These are phyloP conservation scores for Mohoua ochrocephala DNA, from an alignment of 2,113 vertebrate genomes.

Conservation along the genomic window DNA sequence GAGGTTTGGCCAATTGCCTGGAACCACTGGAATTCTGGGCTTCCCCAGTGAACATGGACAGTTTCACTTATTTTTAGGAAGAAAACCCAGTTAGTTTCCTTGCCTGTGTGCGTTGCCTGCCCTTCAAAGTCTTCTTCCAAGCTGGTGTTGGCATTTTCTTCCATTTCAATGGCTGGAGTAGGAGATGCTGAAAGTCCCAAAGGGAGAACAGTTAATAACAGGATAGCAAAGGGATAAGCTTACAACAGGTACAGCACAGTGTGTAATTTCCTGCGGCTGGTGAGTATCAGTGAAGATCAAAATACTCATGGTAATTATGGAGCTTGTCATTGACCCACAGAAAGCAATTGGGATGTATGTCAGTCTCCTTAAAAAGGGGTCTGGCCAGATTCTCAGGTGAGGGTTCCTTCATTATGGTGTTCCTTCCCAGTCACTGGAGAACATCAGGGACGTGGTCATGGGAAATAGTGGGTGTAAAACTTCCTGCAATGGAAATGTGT, in stretches of 20 bases:
- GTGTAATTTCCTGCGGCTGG: background rate
- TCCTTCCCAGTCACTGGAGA: background rate
- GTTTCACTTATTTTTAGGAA: background rate
- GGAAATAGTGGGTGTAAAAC: background rate
- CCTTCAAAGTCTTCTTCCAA: slow-evolving; percentile 84
- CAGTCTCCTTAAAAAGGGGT: background rate
- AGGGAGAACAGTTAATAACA: background rate
- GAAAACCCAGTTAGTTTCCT: background rate
- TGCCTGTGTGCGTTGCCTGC: slow-evolving; percentile 87
- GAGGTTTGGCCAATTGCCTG: background rate
- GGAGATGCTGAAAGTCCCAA: slow-evolving; percentile 4
- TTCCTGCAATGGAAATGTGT: background rate
- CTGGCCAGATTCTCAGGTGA: background rate
- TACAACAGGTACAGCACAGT: background rate
- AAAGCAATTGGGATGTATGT: background rate
- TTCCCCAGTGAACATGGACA: background rate
- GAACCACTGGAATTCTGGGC: background rate
- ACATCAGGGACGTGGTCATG: background rate
- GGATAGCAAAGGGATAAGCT: background rate
- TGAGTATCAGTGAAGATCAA: background rate
- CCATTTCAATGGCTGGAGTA: slow-evolving; percentile 58
- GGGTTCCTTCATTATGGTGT: background rate
- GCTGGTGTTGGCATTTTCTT: slow-evolving; percentile 66
- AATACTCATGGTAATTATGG: background rate
- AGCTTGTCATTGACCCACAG: background rate